Percentiles rank a stretch among this genome's conserved stretches.
These are phyloP conservation scores for Nasonia longicornis DNA, from an alignment of 1,140 invertebrate species.

Conservation along the genomic window DNA sequence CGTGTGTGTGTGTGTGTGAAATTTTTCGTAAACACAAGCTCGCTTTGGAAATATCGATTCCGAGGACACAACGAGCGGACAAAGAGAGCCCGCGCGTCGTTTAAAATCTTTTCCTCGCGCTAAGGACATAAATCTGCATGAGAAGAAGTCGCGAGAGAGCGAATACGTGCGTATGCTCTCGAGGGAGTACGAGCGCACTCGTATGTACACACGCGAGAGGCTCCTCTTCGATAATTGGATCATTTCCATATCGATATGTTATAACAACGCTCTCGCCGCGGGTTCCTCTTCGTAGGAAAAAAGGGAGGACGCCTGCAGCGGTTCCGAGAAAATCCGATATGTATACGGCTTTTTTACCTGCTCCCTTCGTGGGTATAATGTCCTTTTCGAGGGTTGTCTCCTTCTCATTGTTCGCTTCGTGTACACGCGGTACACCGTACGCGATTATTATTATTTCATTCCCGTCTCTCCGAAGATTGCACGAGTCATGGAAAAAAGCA, in stretches of 20 bases:
- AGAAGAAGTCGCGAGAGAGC: constrained; percentile 8
- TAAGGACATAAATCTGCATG: constrained; percentile 35
- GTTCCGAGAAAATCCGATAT: background rate
- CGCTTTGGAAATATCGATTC: too few species aligned
- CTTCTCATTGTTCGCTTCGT: too few species aligned
- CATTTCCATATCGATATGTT: constrained; percentile 48
- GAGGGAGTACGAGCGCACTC: background rate
- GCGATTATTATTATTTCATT: background rate
- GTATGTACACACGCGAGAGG: background rate
- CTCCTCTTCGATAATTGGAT: constrained; percentile 45
- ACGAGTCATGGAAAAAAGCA: too few species aligned
- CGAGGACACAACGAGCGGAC: background rate
- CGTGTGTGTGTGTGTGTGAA: too few species aligned
- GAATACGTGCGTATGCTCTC: background rate
- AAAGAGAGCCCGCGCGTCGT: constrained; percentile 3
- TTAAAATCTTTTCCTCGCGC: constrained; percentile 28
- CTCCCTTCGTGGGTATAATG: too few species aligned
- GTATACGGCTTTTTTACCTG: background rate
- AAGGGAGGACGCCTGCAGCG: background rate
- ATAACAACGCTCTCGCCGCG: constrained; percentile 31
- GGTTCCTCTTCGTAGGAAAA: background rate
- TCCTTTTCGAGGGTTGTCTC: too few species aligned
- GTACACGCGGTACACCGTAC: too few species aligned
- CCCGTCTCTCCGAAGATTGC: too few species aligned
- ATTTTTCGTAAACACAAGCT: too few species aligned